Evolutionary conservation across 2,113 vertebrate genomes (phyloP).

Genomic region (Nycticorax nycticorax): DNA sequence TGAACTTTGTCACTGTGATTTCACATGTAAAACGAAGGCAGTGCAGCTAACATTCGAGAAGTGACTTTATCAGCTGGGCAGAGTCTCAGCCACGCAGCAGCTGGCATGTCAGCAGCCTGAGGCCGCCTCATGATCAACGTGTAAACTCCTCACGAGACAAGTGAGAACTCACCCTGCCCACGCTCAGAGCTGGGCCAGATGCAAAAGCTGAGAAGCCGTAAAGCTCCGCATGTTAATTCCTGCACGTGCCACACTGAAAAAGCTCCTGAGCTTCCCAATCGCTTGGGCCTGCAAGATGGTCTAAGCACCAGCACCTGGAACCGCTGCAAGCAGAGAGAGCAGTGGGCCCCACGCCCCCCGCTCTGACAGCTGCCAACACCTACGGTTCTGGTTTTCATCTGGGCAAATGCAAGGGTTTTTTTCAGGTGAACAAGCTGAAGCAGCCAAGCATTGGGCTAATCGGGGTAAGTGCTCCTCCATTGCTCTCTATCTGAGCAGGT

Average conservation of each 20-base stretch:
- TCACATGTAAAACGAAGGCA: not conserved
- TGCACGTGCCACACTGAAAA: rapidly evolving
- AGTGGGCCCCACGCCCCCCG: not conserved
- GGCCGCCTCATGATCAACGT: not conserved
- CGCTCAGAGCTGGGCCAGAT: not conserved
- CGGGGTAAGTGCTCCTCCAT: not conserved
- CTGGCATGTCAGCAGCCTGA: not conserved
- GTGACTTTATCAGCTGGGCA: not conserved
- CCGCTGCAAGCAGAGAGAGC: not conserved
- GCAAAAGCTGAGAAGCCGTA: not conserved
- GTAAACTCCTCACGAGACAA: not conserved
- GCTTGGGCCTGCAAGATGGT: not conserved
- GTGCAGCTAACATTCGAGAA: not conserved
- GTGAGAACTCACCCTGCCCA: not conserved
- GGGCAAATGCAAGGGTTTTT: not conserved
- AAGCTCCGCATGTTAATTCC: not conserved
- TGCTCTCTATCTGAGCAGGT: not conserved
- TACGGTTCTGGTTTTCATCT: not conserved
- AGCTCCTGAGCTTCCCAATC: not conserved
- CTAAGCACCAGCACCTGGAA: not conserved
- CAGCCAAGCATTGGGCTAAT: not conserved
- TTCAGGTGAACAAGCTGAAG: not conserved
- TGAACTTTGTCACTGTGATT: not conserved
- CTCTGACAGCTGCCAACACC: not conserved
- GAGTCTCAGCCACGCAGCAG: not conserved